Evolutionary conservation across 2,888 invertebrate species (phyloP), one percentile per base, ranked within the genome.

Genomic region (Sphecodes monilicornis): DNA sequence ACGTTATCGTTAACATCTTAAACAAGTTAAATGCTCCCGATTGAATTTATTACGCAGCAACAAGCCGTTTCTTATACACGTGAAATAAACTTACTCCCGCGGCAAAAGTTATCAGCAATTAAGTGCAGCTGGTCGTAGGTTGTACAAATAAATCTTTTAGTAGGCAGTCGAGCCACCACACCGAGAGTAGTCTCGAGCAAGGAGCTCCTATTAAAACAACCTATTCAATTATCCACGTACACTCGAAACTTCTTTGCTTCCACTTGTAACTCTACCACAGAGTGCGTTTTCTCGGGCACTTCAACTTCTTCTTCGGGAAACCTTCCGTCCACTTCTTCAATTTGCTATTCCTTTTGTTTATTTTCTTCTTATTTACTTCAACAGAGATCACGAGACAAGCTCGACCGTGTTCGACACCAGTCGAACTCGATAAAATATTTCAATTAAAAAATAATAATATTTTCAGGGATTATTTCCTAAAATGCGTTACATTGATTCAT

Each of bases 141-240:
- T 50, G 57, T 57, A 54, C 74, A 78, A 85, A 82, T 85, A 82
- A 86, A 85, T 75, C 39, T 77, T 69, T 68, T 66, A 66, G 66
- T 36, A 66, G 66, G 32, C 18, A 68, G 71, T 29, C 32, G 46
- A 29, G 71, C n/a, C 54, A 70, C 70, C 46, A 32, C 54, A 8
- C 50, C 43, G 77, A 84, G 83, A 84, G 80, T 74, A 64, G 66
- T 46, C 68, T 75, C 26, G 72, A 71, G 71, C 70, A 71, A 79
- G 69, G 60, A 73, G 70, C 77, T 84, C 73, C 78, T 36, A 69
- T 74, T 86, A 72, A 83, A 87, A 86, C 86, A 75, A 76, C 81
- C 86, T 73, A 87, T 87, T 87, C 87, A 87, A 90, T 90, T 88
- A 89, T 82, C 83, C 84, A 57, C 76, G 84, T 82, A 76, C 86